Conservation (phyloP, 2,888 invertebrate species). For the Hyalella azteca region DNA sequence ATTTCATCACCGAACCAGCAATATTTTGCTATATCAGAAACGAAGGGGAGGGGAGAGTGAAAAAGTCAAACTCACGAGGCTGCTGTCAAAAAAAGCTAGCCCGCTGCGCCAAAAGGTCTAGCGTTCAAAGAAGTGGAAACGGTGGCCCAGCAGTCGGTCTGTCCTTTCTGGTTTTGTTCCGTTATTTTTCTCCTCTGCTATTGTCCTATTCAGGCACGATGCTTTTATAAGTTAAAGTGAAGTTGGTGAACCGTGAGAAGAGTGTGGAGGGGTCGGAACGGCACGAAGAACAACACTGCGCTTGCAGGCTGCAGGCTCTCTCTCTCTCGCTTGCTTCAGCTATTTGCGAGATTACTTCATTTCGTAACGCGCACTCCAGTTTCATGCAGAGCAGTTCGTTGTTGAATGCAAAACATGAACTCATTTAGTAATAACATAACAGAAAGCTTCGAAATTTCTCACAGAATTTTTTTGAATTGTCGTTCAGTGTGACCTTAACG, state of each 20-base stretch:
- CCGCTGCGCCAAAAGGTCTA: slow-evolving; percentile 31
- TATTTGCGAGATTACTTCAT: slow-evolving; percentile 32
- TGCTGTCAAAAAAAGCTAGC: neutral
- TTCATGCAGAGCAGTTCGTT: no score
- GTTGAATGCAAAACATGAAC: no score
- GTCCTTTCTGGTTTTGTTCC: slow-evolving; percentile 35
- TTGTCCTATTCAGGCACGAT: slow-evolving; percentile 37
- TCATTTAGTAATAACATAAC: no score
- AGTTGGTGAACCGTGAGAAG: slow-evolving; percentile 39
- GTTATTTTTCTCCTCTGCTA: slow-evolving; percentile 21
- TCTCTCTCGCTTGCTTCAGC: no score
- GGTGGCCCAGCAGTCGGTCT: slow-evolving; percentile 39
- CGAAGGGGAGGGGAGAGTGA: neutral
- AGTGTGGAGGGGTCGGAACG: slow-evolving; percentile 19
- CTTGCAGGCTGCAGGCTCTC: neutral
- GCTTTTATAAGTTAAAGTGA: slow-evolving; percentile 36
- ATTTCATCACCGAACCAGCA: no score
- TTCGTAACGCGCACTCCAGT: no score
- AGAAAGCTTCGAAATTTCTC: no score
- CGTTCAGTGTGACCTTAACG: no score
- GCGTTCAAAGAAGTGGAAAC: slow-evolving; percentile 36
- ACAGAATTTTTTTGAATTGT: no score
- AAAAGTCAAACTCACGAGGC: neutral
- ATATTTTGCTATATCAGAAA: no score
- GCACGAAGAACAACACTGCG: slow-evolving; percentile 12